Base-by-base conservation (phyloP, 2,113 vertebrate genomes). In the Nesogale talazaci region DNA sequence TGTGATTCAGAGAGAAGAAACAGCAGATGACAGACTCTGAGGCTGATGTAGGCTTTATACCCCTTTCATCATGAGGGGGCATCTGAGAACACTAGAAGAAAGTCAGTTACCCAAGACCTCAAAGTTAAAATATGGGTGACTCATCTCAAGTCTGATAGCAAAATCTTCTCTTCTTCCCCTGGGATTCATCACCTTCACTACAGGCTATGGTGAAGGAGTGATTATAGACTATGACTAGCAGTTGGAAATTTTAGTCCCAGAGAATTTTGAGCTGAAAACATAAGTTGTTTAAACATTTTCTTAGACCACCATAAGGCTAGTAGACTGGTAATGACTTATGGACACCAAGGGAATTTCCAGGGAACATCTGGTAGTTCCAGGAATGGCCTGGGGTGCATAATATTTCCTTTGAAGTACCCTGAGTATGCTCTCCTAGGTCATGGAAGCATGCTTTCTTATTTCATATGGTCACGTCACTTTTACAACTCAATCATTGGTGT, bases 211-310 rank as follows among this genome's bases (percentile, higher is more conserved):
- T 11, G 72, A 22, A 31, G 61, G 83, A n/a, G 52, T 31, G 75
- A 85, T 88, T 75, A 46, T 19, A 29, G 38, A 16, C 72, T 78
- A 23, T 61, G 72, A 61, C 61, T 82, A 38, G 61, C n/a, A 0
- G 14, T 61, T 42, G 61, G 34, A 52, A 76, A 38, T 80, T 65
- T 80, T 89, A 67, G 61, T 59, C 67, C 42, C 69, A 69, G 56
- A 81, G 88, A 31, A 57, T 82, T 85, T 82, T 74, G 61, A 85
- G 38, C 46, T 79, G 83, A 92, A 85, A 69, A 91, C 34, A 56
- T 3, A 19, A 46, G 12, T 61, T 61, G 59, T 61, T 61, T 46
- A 46, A 46, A 46, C 42, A 46, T 46, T 46, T 46, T 46, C 42
- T 46, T 61, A 61, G 59, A 61, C 59, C 15, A 61, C 6, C 12